A percentile compares a stretch with the other conserved stretches of the same genome.
Evolutionary conservation across 2,888 invertebrate species (phyloP).

Genomic region (Drosophila subsilvestris): DNA sequence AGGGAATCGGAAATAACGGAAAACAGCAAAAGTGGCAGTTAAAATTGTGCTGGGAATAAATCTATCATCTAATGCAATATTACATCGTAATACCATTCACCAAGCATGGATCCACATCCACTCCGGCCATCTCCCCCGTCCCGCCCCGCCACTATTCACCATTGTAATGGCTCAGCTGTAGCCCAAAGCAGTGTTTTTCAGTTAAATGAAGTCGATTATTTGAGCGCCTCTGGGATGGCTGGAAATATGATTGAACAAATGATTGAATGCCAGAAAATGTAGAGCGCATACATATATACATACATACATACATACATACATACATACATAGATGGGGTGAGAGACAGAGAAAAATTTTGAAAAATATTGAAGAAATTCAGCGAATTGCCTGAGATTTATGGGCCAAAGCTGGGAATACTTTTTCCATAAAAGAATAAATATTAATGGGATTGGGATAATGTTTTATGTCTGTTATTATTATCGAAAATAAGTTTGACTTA

Average conservation of each 20-base stretch:
- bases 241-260: conserved; percentile 66
- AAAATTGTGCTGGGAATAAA: conserved; percentile 81
- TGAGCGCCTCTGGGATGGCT: conserved; percentile 62
- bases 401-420: no score
- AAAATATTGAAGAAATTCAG: neutral
- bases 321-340: neutral
- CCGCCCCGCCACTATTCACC: neutral
- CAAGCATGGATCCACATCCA: conserved; percentile 19
- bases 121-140: neutral
- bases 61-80: conserved; percentile 78
- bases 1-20: conserved; percentile 47
- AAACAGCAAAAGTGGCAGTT: conserved; percentile 68
- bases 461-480: no score
- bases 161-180: conserved; percentile 27
- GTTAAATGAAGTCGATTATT: conserved; percentile 78
- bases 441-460: no score
- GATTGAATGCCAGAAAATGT: conserved; percentile 29
- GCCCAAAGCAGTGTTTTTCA: conserved; percentile 54
- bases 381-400: no score
- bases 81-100: conserved; percentile 69
- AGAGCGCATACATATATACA: conserved; percentile 14
- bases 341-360: neutral
- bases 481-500: no score
- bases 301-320: conserved; percentile 18
- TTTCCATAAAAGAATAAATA: no score